Evolutionary conservation across 2,888 invertebrate genomes (phyloP).

Genomic region (Nomada hirtipes): DNA sequence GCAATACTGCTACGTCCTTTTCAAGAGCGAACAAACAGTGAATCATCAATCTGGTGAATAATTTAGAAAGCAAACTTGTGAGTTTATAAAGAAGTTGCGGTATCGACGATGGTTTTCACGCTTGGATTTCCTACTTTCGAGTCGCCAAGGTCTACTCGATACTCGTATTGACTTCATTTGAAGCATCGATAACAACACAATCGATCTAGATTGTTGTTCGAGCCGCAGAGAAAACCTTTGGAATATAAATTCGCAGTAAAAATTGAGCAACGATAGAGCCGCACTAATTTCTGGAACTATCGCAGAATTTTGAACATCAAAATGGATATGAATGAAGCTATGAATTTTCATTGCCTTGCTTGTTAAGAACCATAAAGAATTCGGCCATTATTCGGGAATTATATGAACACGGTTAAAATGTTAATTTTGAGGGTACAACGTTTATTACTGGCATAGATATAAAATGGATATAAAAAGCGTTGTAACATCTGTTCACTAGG

Average conservation of each 20-base stretch:
- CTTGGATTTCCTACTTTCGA: neutral
- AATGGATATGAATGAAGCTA: neutral
- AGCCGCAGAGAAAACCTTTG: constrained; percentile 8
- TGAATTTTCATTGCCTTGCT: neutral
- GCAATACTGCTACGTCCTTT: neutral
- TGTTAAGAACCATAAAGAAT: neutral
- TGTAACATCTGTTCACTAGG: neutral
- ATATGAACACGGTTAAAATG: neutral
- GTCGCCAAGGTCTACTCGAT: neutral
- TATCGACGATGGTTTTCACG: neutral
- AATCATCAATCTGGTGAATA: neutral
- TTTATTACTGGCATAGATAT: too few relatives aligned
- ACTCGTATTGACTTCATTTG: constrained; percentile 17
- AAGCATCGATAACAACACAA: constrained; percentile 12
- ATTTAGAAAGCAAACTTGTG: neutral
- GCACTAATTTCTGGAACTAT: constrained; percentile 17
- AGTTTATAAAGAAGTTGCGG: neutral
- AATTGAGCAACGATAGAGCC: neutral
- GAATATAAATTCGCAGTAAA: constrained; percentile 38
- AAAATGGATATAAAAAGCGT: neutral
- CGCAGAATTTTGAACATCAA: neutral
- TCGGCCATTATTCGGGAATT: neutral
- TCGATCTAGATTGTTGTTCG: neutral
- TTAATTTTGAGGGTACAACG: neutral
- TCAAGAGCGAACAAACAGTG: neutral